These are phyloP conservation scores for Cyprinodon diabolis DNA, from an alignment of 2,797 vertebrate species.

Conservation along the genomic window DNA sequence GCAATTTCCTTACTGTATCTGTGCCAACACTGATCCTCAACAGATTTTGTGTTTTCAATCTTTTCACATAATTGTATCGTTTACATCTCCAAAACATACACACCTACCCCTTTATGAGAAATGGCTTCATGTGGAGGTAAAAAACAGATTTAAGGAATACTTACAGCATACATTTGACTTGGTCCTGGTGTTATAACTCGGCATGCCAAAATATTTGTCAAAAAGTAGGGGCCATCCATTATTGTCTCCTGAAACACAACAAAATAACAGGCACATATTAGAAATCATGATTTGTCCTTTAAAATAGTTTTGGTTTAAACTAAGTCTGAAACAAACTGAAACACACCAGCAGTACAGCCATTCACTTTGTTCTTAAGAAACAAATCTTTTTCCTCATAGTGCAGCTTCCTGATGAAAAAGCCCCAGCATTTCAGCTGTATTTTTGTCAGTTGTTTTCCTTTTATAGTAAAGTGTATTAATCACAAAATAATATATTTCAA, in stretches of 20 bases:
- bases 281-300: not conserved
- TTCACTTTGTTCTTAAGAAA: not conserved
- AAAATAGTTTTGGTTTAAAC: not conserved
- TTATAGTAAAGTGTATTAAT: not conserved
- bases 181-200: conserved; percentile 70
- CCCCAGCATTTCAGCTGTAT: not conserved
- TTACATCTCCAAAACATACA: no score
- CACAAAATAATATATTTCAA: not conserved
- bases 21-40: not conserved
- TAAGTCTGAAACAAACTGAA: not conserved
- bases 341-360: not conserved
- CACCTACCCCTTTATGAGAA: not conserved
- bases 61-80: not conserved
- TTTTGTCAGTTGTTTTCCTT: not conserved
- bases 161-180: conserved; percentile 88
- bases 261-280: conserved; percentile 10
- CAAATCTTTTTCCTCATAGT: not conserved
- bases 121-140: not conserved
- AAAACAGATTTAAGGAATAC: conserved; percentile 57
- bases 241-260: conserved; percentile 86
- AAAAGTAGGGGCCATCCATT: conserved; percentile 94
- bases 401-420: not conserved
- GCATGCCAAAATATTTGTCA: conserved; percentile 89
- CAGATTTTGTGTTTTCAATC: not conserved
- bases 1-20: not conserved